Percentiles rank a stretch among this genome's conserved stretches.
phyloP scores from a whole-genome alignment of 2,888 invertebrate genomes.

The Lithophane socia region DNA sequence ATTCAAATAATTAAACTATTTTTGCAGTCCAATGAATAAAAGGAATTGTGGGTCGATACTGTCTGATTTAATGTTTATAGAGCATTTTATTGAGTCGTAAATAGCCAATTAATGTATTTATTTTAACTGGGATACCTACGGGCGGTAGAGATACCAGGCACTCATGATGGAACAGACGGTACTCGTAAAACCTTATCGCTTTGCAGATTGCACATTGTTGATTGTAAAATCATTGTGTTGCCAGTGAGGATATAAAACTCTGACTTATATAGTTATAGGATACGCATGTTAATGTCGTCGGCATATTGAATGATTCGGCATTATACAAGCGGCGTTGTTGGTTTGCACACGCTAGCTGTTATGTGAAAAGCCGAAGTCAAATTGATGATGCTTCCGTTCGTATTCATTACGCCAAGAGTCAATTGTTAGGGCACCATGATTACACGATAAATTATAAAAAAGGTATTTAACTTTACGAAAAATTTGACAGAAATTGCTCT shows the following conservation, averaged over 20 bases:
- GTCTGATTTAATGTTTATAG: conserved; percentile 8
- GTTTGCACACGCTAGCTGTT: not conserved
- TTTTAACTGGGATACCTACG: not conserved
- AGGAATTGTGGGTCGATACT: not conserved
- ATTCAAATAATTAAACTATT: not conserved
- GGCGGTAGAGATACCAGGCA: not conserved
- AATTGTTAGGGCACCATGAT: not conserved
- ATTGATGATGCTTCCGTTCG: not conserved
- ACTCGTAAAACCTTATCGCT: not conserved
- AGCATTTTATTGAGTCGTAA: conserved; percentile 40
- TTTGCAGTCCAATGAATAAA: conserved; percentile 32
- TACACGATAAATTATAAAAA: not conserved
- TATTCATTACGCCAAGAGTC: not conserved
- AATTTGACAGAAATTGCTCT: not conserved
- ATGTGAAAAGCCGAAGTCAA: not conserved
- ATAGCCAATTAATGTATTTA: conserved; percentile 9
- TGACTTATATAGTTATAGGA: not conserved
- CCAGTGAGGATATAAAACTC: not conserved
- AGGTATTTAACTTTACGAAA: not conserved
- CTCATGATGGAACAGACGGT: not conserved
- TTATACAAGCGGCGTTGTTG: not conserved
- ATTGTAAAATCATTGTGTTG: not conserved
- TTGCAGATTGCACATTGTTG: not conserved
- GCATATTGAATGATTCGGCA: not conserved
- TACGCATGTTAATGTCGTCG: not conserved